phyloP scores from a whole-genome alignment of 2,797 vertebrate species.

The Eutrigla gurnardus region DNA sequence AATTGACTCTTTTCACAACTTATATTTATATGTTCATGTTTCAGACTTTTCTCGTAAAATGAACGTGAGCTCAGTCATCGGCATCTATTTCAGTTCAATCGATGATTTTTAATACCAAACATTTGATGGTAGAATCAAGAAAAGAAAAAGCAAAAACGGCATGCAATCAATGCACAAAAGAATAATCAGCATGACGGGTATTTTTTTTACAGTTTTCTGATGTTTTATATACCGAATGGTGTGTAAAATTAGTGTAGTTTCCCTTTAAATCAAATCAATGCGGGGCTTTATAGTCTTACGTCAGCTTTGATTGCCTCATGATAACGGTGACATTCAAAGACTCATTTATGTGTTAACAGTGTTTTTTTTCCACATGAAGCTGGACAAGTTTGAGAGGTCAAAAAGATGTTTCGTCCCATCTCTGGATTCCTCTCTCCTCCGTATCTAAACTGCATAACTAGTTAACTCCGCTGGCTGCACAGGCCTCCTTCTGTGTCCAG shows the following conservation, averaged over 20 bases:
- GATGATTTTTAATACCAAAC: too few relatives aligned
- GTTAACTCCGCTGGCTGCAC: constrained; percentile 27
- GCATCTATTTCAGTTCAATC: too few relatives aligned
- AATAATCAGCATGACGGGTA: not conserved
- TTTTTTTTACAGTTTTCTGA: not conserved
- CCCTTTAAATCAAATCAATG: not conserved
- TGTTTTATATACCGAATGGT: not conserved
- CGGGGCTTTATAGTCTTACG: not conserved
- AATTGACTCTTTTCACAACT: not conserved
- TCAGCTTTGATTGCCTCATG: not conserved
- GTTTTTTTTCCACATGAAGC: not conserved
- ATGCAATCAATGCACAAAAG: too few relatives aligned
- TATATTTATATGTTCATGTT: not conserved
- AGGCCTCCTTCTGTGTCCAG: constrained; percentile 61
- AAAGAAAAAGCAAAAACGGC: too few relatives aligned
- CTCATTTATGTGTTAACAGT: not conserved
- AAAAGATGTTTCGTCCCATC: constrained; percentile 14
- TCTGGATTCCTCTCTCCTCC: constrained; percentile 9
- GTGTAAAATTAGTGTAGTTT: not conserved
- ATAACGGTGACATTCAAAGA: not conserved
- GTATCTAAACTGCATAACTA: constrained; percentile 45
- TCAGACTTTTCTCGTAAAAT: not conserved
- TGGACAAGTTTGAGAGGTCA: not conserved
- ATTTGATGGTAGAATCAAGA: too few relatives aligned
- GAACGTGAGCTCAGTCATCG: not conserved